Evolutionary conservation across 2,797 vertebrate species (phyloP).

Genomic region (Sebastes itinus): DNA sequence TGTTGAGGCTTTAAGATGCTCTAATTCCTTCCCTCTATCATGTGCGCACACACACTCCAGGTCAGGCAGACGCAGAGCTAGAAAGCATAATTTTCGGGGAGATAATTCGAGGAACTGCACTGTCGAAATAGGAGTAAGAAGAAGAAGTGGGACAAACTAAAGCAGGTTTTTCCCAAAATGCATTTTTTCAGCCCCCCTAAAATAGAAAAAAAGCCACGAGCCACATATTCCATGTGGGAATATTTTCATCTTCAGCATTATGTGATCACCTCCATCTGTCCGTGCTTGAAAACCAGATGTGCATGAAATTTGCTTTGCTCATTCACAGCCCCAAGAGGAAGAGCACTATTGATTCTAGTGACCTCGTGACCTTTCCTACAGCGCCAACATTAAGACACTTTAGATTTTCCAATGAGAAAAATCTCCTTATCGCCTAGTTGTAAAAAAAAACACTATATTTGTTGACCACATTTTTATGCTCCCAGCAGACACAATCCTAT

Average conservation of each 20-base stretch:
- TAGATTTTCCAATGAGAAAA: slow-evolving; percentile 15
- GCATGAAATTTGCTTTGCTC: slow-evolving; percentile 20
- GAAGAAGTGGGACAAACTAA: background rate
- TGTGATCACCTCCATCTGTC: background rate
- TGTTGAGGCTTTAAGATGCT: slow-evolving; percentile 73
- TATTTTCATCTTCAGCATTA: background rate
- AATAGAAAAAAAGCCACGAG: background rate
- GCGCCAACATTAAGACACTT: background rate
- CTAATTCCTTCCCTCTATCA: slow-evolving; percentile 67
- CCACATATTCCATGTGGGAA: background rate
- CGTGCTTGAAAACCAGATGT: slow-evolving; percentile 10
- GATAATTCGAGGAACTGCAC: slow-evolving; percentile 43
- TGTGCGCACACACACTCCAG: slow-evolving; percentile 17
- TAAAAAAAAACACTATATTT: background rate
- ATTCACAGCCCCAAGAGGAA: background rate
- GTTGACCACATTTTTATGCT: background rate
- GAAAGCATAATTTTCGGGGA: slow-evolving; percentile 52
- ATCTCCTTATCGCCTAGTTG: background rate
- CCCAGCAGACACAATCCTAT: background rate
- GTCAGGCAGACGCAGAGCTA: slow-evolving; percentile 49
- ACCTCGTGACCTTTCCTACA: background rate
- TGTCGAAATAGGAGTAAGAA: background rate
- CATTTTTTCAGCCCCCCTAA: background rate
- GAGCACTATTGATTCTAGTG: background rate
- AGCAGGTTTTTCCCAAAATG: slow-evolving; percentile 1